Evolutionary conservation across 2,113 vertebrate genomes (phyloP).

Genomic region (Pachypanchax playfairii): DNA sequence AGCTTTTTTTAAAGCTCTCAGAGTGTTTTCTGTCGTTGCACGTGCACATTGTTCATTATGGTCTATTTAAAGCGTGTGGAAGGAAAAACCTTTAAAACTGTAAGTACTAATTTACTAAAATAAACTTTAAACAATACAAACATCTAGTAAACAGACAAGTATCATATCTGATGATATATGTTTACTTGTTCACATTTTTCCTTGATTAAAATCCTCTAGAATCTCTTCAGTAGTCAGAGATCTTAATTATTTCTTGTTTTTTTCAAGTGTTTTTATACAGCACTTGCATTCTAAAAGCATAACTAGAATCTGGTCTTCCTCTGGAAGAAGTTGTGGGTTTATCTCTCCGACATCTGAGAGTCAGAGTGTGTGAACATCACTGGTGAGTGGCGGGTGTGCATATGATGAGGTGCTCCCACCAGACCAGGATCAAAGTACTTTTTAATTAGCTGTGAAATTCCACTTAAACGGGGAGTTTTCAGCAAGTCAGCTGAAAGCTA

Average conservation of each 20-base stretch:
- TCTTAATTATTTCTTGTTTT: too few species aligned
- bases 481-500: conserved; percentile 2
- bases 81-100: conserved; percentile 21
- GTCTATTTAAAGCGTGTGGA: background rate
- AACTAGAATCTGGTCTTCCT: too few species aligned
- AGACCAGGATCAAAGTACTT: background rate
- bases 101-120: conserved; percentile 29
- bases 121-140: too few species aligned
- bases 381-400: conserved; percentile 11
- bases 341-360: conserved; percentile 27
- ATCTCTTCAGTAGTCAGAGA: too few species aligned
- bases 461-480: background rate
- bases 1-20: background rate
- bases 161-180: conserved; percentile 34
- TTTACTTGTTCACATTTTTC: conserved; percentile 39
- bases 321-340: background rate
- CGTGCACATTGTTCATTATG: background rate
- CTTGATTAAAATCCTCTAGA: conserved; percentile 29
- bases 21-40: background rate
- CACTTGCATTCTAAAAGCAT: background rate
- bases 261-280: too few species aligned
- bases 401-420: background rate
- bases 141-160: conserved; percentile 29
- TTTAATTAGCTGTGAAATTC: too few species aligned
- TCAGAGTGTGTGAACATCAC: background rate